Percentiles rank a stretch among this genome's conserved stretches.
These are phyloP conservation scores for Lepidostoma basale DNA, from an alignment of 1,140 invertebrate genomes.

Conservation along the genomic window DNA sequence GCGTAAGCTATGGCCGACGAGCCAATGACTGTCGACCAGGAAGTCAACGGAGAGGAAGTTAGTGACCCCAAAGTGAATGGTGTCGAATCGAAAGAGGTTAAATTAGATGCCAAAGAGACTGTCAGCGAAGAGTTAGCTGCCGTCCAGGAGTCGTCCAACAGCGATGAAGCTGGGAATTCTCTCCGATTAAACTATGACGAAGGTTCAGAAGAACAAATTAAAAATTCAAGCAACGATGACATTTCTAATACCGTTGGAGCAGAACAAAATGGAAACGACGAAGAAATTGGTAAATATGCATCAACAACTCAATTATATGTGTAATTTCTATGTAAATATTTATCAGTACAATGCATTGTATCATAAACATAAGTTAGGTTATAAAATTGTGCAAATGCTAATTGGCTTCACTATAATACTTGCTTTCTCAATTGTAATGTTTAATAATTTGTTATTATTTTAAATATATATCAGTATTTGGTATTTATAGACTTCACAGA, in stretches of 20 bases:
- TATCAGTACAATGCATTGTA: too few species aligned
- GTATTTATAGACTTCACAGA: too few species aligned
- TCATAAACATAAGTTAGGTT: too few species aligned
- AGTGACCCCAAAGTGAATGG: constrained; percentile 31
- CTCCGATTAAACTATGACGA: constrained; percentile 17
- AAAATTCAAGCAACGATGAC: constrained; percentile 10
- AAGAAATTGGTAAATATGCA: neutral
- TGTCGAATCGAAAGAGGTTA: constrained; percentile 17
- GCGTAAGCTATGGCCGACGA: constrained; percentile 40
- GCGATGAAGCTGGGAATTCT: neutral
- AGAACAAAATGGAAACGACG: constrained; percentile 3
- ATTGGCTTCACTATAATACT: too few species aligned
- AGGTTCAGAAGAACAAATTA: neutral
- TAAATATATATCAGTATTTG: too few species aligned
- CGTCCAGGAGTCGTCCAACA: neutral
- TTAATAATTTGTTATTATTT: too few species aligned
- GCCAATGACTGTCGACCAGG: constrained; percentile 21
- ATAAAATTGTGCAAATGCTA: too few species aligned
- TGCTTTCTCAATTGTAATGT: too few species aligned
- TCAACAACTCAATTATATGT: too few species aligned
- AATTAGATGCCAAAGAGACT: constrained; percentile 12
- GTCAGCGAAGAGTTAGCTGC: constrained; percentile 1
- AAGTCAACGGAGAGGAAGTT: constrained; percentile 26
- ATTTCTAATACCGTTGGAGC: neutral
- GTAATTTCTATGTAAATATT: too few species aligned